Conservation (phyloP, 2,113 vertebrate genomes). For the Calonectris borealis region DNA sequence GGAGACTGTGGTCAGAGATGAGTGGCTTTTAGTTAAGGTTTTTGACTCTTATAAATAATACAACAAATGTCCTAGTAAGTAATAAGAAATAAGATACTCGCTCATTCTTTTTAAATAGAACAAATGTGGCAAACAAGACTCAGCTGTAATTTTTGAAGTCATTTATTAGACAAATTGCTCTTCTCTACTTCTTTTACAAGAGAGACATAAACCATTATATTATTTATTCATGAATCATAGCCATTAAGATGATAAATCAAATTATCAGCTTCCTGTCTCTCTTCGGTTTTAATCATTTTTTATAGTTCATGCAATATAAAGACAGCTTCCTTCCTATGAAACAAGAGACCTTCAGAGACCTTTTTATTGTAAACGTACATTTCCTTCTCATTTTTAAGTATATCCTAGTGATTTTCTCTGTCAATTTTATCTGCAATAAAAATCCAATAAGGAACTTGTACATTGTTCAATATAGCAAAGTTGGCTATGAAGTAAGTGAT, state of each 20-base stretch:
- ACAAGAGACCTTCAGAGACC: conserved; percentile 72
- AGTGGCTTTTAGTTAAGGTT: conserved; percentile 76
- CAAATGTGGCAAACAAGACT: conserved; percentile 70
- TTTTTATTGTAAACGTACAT: conserved; percentile 68
- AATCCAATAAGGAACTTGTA: conserved; percentile 62
- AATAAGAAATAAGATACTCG: conserved; percentile 66
- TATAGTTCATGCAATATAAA: conserved; percentile 81
- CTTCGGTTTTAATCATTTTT: conserved; percentile 76
- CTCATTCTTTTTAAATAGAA: conserved; percentile 71
- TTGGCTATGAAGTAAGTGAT: conserved; percentile 50
- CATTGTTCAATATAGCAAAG: conserved; percentile 55
- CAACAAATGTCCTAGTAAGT: conserved; percentile 68
- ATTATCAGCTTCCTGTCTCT: conserved; percentile 80
- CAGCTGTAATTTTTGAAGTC: conserved; percentile 58
- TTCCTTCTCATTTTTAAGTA: conserved; percentile 73
- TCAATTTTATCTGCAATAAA: conserved; percentile 67
- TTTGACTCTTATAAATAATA: conserved; percentile 74
- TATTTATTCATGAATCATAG: conserved; percentile 82
- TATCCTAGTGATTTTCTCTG: conserved; percentile 58
- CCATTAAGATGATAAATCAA: conserved; percentile 83
- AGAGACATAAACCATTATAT: conserved; percentile 74
- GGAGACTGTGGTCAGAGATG: conserved; percentile 72
- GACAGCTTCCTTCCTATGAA: conserved; percentile 83
- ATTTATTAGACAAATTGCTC: conserved; percentile 68
- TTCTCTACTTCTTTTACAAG: conserved; percentile 71